A percentile compares a stretch with the other conserved stretches of the same genome.
Evolutionary conservation across 2,113 vertebrate species (phyloP).

Genomic region (Hippocampus guttulatus): DNA sequence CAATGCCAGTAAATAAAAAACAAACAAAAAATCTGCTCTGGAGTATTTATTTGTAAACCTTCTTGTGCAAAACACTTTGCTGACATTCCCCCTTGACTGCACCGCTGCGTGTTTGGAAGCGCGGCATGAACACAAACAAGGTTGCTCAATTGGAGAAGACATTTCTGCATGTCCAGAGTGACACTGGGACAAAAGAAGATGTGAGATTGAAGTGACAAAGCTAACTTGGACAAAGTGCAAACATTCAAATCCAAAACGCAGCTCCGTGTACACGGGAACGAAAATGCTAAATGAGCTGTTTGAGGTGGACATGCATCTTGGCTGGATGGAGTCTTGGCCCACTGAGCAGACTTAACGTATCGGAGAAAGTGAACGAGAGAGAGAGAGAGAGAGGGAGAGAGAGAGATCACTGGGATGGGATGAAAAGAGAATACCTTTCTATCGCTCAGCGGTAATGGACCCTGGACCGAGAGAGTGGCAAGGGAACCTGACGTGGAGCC

Average conservation of each 20-base stretch:
- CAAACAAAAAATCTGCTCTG: background rate
- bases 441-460: slow-evolving; percentile 67
- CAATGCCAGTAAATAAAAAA: background rate
- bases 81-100: background rate
- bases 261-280: slow-evolving; percentile 34
- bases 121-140: slow-evolving; percentile 14
- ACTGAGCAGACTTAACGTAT: slow-evolving; percentile 61
- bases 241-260: slow-evolving; percentile 50
- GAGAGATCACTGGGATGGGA: slow-evolving; percentile 65
- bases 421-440: slow-evolving; percentile 53
- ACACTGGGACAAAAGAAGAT: slow-evolving; percentile 49
- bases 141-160: slow-evolving; percentile 53
- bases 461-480: slow-evolving; percentile 52
- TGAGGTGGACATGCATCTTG: slow-evolving; percentile 57
- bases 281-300: slow-evolving; percentile 67
- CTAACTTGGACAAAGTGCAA: slow-evolving; percentile 65
- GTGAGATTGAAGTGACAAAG: slow-evolving; percentile 51
- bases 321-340: slow-evolving; percentile 51
- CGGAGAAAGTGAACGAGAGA: slow-evolving; percentile 32
- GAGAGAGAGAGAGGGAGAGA: slow-evolving; percentile 45
- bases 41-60: background rate
- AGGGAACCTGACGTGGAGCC: slow-evolving; percentile 55
- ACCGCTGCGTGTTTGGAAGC: background rate
- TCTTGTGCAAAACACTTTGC: background rate
- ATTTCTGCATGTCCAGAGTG: slow-evolving; percentile 24